Percentiles rank a stretch among this genome's conserved stretches.
phyloP scores from a whole-genome alignment of 64 coral and sea anemone species.

The Pocillopora damicornis region DNA sequence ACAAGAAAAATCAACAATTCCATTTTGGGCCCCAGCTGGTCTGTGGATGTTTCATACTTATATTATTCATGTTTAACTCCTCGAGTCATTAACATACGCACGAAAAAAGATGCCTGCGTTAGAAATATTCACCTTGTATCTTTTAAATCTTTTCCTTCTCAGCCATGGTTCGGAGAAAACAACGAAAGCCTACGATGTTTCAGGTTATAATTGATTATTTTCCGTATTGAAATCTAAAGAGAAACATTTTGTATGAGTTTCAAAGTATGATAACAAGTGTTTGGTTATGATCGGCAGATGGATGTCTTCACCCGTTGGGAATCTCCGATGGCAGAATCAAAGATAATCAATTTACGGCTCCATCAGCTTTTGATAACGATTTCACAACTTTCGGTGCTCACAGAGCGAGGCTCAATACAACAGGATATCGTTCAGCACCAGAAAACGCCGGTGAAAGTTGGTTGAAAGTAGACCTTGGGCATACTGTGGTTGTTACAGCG shows the following conservation, averaged over 20 bases:
- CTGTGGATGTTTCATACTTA: background rate
- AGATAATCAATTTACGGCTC: background rate
- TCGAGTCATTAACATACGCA: background rate
- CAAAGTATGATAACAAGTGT: background rate
- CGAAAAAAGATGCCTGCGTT: background rate
- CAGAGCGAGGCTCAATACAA: conserved; percentile 23
- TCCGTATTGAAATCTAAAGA: too few relatives aligned
- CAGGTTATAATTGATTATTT: background rate
- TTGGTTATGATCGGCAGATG: background rate
- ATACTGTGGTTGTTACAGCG: conserved; percentile 15
- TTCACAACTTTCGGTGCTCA: conserved; percentile 24
- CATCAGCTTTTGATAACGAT: conserved; percentile 27
- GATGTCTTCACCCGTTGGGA: conserved; percentile 37
- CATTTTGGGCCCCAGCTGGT: background rate
- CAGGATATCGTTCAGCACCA: conserved; percentile 15
- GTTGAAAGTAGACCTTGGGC: conserved; percentile 36
- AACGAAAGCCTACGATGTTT: background rate
- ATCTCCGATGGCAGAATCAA: conserved; percentile 42
- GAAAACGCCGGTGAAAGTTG: background rate
- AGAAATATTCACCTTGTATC: background rate
- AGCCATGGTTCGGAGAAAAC: background rate
- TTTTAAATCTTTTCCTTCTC: background rate
- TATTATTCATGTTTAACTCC: conserved; percentile 5
- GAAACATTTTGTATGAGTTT: background rate
- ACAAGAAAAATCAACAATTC: conserved; percentile 5